Evolutionary conservation across 2,797 vertebrate species (phyloP).

Genomic region (Rachycentron canadum): DNA sequence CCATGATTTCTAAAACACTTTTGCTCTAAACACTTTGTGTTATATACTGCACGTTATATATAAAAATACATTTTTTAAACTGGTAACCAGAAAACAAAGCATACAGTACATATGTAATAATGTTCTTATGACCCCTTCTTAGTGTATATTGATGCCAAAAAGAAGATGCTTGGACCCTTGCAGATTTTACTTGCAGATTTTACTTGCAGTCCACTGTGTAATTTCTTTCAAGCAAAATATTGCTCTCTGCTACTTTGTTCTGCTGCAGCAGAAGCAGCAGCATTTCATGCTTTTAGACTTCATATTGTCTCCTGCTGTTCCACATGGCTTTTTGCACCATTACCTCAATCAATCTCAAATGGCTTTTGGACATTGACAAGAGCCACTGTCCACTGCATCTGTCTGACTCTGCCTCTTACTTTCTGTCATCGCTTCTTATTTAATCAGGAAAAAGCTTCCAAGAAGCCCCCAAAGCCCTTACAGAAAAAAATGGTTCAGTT

Average conservation of each 20-base stretch:
- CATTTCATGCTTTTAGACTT: conserved; percentile 18
- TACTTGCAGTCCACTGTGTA: neutral
- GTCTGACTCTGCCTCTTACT: conserved; percentile 17
- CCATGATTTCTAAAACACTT: conserved; percentile 15
- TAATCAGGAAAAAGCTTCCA: conserved; percentile 12
- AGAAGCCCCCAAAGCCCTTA: neutral
- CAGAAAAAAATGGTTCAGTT: neutral
- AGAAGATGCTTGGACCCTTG: neutral
- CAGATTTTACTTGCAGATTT: neutral
- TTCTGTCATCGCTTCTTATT: conserved; percentile 7
- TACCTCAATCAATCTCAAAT: conserved; percentile 45
- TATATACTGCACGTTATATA: neutral
- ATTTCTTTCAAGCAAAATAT: conserved; percentile 18
- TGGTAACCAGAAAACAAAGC: conserved; percentile 9
- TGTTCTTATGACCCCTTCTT: neutral
- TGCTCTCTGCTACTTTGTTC: conserved; percentile 5
- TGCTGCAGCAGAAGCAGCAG: conserved; percentile 30
- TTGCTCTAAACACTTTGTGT: neutral
- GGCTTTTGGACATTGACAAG: conserved; percentile 18
- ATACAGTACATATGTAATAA: neutral
- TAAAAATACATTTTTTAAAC: conserved; percentile 22
- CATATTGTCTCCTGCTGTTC: conserved; percentile 23
- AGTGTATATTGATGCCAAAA: neutral
- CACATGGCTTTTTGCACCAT: conserved; percentile 38
- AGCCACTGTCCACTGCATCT: conserved; percentile 12